These are phyloP conservation scores for Arremon brunneinucha DNA, from an alignment of 2,797 vertebrate genomes.

Conservation along the genomic window DNA sequence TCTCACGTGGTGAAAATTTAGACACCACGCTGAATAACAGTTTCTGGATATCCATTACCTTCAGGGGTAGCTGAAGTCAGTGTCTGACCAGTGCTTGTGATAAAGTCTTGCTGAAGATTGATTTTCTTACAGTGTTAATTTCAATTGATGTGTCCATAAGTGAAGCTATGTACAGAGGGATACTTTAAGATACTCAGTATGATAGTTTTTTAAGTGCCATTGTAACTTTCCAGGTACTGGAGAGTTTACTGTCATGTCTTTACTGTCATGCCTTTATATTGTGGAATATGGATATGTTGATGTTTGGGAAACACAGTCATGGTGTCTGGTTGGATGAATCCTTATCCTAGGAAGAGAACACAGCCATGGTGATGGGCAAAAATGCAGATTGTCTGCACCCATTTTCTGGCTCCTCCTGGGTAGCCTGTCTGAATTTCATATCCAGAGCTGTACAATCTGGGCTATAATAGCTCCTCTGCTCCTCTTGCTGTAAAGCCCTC, in stretches of 20 bases:
- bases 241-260: not conserved
- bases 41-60: not conserved
- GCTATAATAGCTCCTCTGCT: not conserved
- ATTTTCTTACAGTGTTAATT: not conserved
- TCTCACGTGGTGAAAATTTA: not conserved
- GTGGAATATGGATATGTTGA: not conserved
- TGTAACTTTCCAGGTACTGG: not conserved
- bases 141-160: not conserved
- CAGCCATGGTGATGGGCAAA: accelerated
- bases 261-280: not conserved
- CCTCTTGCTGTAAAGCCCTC: not conserved
- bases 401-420: not conserved
- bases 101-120: not conserved
- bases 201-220: not conserved
- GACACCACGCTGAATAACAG: not conserved
- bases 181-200: not conserved
- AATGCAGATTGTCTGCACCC: not conserved
- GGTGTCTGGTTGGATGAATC: not conserved
- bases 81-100: not conserved
- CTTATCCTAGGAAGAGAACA: not conserved
- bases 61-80: not conserved
- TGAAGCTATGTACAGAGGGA: not conserved
- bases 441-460: not conserved
- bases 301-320: not conserved
- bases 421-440: not conserved